phyloP scores from a whole-genome alignment of 2,113 vertebrate species.

The Chaetodon trifascialis region DNA sequence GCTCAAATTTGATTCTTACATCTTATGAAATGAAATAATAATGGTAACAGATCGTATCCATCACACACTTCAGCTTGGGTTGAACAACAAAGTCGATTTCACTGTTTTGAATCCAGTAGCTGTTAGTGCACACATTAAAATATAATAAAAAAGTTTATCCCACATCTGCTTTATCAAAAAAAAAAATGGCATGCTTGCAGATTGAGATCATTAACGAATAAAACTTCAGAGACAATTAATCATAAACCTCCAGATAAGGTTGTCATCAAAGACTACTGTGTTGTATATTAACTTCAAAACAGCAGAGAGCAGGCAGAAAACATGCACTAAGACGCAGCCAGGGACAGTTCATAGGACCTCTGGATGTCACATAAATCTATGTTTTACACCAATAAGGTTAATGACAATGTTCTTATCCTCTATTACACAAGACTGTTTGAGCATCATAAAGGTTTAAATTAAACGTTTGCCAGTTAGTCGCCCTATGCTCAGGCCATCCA shows the following conservation, averaged over 20 bases:
- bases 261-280: slow-evolving; percentile 2
- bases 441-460: background rate
- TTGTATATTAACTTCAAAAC: slow-evolving; percentile 43
- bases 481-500: background rate
- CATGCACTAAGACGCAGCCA: background rate
- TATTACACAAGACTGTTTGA: background rate
- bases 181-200: background rate
- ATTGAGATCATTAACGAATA: slow-evolving; percentile 11
- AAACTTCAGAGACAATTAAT: slow-evolving; percentile 35
- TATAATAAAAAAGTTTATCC: background rate
- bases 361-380: background rate
- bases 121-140: background rate
- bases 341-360: background rate
- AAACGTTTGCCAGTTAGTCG: background rate
- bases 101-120: background rate
- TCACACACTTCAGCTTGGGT: background rate
- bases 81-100: background rate
- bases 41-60: no score
- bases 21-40: no score
- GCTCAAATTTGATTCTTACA: no score
- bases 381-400: background rate
- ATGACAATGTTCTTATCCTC: background rate
- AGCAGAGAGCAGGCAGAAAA: background rate
- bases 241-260: slow-evolving; percentile 23
- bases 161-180: background rate